Conservation (phyloP, 2,113 vertebrate genomes). For the Phaethon lepturus region DNA sequence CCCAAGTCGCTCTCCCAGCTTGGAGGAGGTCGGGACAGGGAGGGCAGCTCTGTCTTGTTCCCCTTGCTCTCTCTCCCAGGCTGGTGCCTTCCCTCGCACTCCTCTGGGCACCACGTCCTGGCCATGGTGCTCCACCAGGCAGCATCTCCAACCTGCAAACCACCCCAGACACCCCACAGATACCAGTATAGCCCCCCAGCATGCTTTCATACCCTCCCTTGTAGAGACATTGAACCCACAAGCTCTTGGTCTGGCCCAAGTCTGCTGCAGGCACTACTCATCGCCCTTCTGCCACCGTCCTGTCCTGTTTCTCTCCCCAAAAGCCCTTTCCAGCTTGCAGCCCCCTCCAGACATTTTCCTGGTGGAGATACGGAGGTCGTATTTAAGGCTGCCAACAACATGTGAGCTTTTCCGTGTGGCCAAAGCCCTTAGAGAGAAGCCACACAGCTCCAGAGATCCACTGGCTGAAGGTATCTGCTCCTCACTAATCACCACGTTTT, state of each 20-base stretch:
- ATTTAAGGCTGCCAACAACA: not conserved
- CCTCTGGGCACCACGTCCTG: not conserved
- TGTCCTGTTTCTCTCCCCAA: not conserved
- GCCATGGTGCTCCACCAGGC: not conserved
- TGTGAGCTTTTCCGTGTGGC: accelerated
- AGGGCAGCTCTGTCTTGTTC: not conserved
- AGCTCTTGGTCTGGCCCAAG: not conserved
- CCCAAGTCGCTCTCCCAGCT: not conserved
- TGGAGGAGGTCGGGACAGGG: not conserved
- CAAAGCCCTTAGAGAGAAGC: not conserved
- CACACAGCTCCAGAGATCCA: not conserved
- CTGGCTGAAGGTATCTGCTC: not conserved
- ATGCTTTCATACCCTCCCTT: not conserved
- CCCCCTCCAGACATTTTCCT: not conserved
- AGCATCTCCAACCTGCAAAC: not conserved
- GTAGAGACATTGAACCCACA: not conserved
- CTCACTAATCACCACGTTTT: not conserved
- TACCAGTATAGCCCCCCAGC: not conserved
- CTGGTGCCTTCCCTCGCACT: not conserved
- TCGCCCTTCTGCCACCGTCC: not conserved
- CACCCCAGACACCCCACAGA: not conserved
- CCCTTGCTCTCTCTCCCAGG: not conserved
- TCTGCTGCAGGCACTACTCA: accelerated
- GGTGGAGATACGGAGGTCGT: not conserved
- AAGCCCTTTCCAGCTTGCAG: not conserved